A percentile compares a stretch with the other conserved stretches of the same genome.
phyloP scores from a whole-genome alignment of 2,797 vertebrate species.

The Geotrypetes seraphini region DNA sequence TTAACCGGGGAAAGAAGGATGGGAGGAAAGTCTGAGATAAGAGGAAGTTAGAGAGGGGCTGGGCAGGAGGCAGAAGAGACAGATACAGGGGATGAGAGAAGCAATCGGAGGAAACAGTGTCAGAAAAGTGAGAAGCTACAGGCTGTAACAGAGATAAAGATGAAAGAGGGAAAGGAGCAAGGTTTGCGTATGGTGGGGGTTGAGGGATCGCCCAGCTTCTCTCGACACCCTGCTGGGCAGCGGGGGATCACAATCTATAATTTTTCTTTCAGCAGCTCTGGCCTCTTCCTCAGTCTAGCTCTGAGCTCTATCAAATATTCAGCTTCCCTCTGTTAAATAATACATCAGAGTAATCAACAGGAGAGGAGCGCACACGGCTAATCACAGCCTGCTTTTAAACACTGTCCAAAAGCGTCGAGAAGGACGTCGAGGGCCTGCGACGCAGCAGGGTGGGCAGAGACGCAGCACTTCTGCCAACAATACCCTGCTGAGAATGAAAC shows the following conservation, averaged over 20 bases:
- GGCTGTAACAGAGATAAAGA: too few relatives aligned
- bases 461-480: neutral
- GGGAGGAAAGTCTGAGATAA: too few relatives aligned
- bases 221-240: neutral
- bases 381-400: slow-evolving; percentile 24
- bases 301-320: slow-evolving; percentile 32
- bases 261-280: neutral
- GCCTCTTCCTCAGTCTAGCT: slow-evolving; percentile 13
- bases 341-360: slow-evolving; percentile 40
- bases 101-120: too few relatives aligned
- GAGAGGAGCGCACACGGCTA: slow-evolving; percentile 27
- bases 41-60: too few relatives aligned
- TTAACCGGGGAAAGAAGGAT: too few relatives aligned
- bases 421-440: slow-evolving; percentile 5
- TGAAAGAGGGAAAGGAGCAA: too few relatives aligned
- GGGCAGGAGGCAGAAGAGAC: too few relatives aligned
- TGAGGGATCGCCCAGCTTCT: neutral
- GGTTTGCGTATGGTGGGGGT: neutral
- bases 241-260: neutral
- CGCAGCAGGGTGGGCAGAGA: slow-evolving; percentile 1
- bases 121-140: too few relatives aligned
- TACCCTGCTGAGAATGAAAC: neutral
- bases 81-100: too few relatives aligned
- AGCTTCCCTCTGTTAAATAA: slow-evolving; percentile 41
- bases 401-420: neutral